Evolutionary conservation across 2,888 invertebrate species (phyloP), one percentile per base, ranked within the genome.

Genomic region (Drosophila cyrtoloma): DNA sequence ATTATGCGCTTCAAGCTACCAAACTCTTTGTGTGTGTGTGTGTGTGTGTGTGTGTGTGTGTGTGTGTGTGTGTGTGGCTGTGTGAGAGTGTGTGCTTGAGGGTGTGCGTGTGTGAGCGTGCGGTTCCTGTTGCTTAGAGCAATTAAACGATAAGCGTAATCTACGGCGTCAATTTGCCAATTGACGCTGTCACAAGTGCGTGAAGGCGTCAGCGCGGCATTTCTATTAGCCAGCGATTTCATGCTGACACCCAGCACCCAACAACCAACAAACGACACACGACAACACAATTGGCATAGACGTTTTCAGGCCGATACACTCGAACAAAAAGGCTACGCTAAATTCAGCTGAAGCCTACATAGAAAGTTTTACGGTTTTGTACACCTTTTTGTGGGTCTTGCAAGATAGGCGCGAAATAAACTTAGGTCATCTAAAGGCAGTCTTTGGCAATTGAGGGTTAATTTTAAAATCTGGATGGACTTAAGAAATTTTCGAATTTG

Each of bases 131-230:
- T 90, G 91, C 91, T 86, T 75, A 58, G 50, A 73, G 83, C 89
- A 85, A 91, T 86, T 86, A 88, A 86, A 77, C 80, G 90, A 86
- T 86, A 90, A 91, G 86, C 86, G 71, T 83, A 77, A 86, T 91
- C 86, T 88, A 73, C 69, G 77, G 77, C 83, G 84, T 82, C 73
- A 82, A 86, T 82, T 86, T 89, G 79, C 71, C 91, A 90, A 90
- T 90, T 84, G 79, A 71, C 81, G 66, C 63, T 69, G 71, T 75
- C 80, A 76, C 88, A 77, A 85, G 82, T 89, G 86, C 83, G 86
- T 87, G 77, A 91, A 89, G 84, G 76, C 85, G 88, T 84, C 75
- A 79, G 77, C 72, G 73, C 55, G 77, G 85, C 77, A 85, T 90
- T 90, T 91, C 83, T 91, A 86, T 86, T 90, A 90, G 87, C 56